Evolutionary conservation across 2,888 invertebrate species (phyloP).

Genomic region (Scrobipalpa atriplicella): DNA sequence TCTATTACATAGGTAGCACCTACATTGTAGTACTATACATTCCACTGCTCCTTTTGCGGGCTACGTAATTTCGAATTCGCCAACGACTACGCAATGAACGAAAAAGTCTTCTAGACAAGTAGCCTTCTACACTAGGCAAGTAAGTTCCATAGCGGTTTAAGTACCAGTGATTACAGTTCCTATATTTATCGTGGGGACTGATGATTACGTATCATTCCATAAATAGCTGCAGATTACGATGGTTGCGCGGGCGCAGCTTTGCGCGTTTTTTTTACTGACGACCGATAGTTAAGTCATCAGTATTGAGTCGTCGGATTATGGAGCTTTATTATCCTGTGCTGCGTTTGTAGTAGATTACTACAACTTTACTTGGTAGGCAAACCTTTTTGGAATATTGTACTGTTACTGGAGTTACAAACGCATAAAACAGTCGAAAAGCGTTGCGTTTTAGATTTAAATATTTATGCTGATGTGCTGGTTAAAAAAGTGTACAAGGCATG

Average conservation of each 20-base stretch:
- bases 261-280: slow-evolving; percentile 31
- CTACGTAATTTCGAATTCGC: not conserved
- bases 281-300: slow-evolving; percentile 36
- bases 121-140: not conserved
- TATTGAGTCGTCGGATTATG: slow-evolving; percentile 32
- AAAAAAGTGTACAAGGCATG: no score
- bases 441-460: no score
- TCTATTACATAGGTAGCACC: not conserved
- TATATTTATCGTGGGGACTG: slow-evolving; percentile 29
- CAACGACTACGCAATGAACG: not conserved
- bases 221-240: slow-evolving; percentile 39
- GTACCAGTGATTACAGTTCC: slow-evolving; percentile 7
- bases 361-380: no score
- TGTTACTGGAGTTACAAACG: no score
- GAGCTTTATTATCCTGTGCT: slow-evolving; percentile 24
- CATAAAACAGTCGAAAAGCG: no score
- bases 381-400: no score
- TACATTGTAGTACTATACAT: slow-evolving; percentile 2
- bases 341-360: slow-evolving; percentile 18
- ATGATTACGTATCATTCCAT: slow-evolving; percentile 37
- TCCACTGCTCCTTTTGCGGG: not conserved
- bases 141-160: not conserved
- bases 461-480: no score
- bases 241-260: slow-evolving; percentile 32
- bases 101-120: not conserved